phyloP scores from a whole-genome alignment of 2,797 vertebrate genomes.

The Periophthalmus magnuspinnatus region DNA sequence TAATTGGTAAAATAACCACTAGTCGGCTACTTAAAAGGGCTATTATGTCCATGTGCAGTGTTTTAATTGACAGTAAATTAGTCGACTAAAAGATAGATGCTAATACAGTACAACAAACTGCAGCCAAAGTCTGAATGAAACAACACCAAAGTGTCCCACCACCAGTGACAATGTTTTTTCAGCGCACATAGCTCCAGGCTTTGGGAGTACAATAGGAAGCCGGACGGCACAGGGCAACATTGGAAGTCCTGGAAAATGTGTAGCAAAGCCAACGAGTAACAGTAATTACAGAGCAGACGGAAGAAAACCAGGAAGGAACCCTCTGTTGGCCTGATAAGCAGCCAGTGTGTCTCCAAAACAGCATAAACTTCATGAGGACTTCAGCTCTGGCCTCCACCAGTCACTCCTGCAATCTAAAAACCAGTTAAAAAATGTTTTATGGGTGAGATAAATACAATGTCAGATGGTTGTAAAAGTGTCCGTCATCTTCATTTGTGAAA shows the following conservation, averaged over 20 bases:
- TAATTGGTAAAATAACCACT: background rate
- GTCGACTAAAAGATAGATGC: background rate
- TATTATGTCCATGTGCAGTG: background rate
- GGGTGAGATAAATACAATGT: conserved; percentile 33
- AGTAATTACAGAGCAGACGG: conserved; percentile 71
- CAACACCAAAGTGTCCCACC: conserved; percentile 20
- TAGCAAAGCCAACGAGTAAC: conserved; percentile 40
- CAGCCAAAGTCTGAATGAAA: conserved; percentile 4
- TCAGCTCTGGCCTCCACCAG: conserved; percentile 50
- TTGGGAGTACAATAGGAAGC: conserved; percentile 73
- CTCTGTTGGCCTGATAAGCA: conserved; percentile 73
- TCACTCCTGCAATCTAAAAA: conserved; percentile 59
- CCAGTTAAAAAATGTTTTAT: conserved; percentile 39
- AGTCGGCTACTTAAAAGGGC: background rate
- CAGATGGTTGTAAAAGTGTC: conserved; percentile 37
- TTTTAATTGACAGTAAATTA: background rate
- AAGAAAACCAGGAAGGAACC: conserved; percentile 83
- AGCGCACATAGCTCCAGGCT: conserved; percentile 47
- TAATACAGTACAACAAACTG: background rate
- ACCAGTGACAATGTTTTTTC: conserved; percentile 37
- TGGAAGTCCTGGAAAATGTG: conserved; percentile 69
- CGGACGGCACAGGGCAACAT: conserved; percentile 70
- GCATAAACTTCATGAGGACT: conserved; percentile 7
- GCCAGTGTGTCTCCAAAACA: conserved; percentile 67
- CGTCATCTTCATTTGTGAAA: conserved; percentile 46